Evolutionary conservation across 1,140 invertebrate genomes (phyloP).

Genomic region (Papilio glaucus): DNA sequence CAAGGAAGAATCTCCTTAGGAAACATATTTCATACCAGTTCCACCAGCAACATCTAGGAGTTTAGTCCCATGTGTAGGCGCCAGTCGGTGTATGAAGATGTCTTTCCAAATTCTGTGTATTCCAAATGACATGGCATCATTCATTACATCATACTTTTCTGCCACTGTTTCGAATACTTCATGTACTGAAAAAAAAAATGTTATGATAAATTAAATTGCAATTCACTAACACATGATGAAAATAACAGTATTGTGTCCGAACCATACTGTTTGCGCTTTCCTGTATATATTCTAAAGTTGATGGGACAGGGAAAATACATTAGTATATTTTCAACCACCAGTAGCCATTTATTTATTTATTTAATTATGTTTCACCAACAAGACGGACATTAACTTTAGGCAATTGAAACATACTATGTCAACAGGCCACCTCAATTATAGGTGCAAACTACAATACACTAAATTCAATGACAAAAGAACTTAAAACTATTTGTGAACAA

Average conservation of each 20-base stretch:
- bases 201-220: neutral
- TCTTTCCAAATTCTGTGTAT: slow-evolving; percentile 99
- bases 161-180: slow-evolving; percentile 98
- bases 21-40: slow-evolving; percentile 86
- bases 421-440: no score
- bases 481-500: no score
- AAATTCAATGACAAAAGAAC: no score
- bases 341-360: no score
- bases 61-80: slow-evolving; percentile 90
- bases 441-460: no score
- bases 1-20: neutral
- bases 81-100: slow-evolving; percentile 92
- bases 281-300: neutral
- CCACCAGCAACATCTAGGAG: slow-evolving; percentile 98
- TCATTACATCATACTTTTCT: slow-evolving; percentile 98
- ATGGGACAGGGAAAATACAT: no score
- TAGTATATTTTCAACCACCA: no score
- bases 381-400: no score
- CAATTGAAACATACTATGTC: no score
- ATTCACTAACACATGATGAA: neutral
- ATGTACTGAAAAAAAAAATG: slow-evolving; percentile 88
- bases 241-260: neutral
- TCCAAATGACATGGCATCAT: slow-evolving; percentile 98
- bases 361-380: no score
- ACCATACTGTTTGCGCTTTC: neutral